Evolutionary conservation across 2,888 invertebrate species (phyloP).

Genomic region (Drosophila siamana): DNA sequence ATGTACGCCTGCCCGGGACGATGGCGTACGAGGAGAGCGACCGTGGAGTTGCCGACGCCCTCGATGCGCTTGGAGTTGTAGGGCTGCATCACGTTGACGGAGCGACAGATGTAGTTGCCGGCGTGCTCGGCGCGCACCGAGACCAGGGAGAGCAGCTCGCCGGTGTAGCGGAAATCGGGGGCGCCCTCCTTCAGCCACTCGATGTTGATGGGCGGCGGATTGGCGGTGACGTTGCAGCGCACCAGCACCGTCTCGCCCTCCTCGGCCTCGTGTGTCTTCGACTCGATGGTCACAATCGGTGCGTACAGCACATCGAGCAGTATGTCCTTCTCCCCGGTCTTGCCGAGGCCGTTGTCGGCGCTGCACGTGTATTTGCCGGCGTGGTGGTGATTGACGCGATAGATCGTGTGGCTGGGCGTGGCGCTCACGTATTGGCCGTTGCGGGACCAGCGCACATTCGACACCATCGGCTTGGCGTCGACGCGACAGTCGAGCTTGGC

Average conservation of each 20-base stretch:
- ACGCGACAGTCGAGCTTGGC: constrained; percentile 95
- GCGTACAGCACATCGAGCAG: constrained; percentile 93
- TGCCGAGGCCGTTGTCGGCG: constrained; percentile 94
- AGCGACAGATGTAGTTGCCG: constrained; percentile 95
- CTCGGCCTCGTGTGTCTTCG: constrained; percentile 92
- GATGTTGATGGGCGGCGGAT: constrained; percentile 92
- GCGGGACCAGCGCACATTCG: constrained; percentile 93
- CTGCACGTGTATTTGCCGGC: constrained; percentile 95
- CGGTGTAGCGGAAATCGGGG: constrained; percentile 92
- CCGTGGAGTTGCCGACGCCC: constrained; percentile 92
- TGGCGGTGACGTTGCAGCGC: constrained; percentile 94
- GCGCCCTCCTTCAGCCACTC: constrained; percentile 96
- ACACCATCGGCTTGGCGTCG: constrained; percentile 95
- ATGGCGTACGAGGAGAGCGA: constrained; percentile 94
- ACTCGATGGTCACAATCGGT: constrained; percentile 92
- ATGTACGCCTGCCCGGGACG: constrained; percentile 94
- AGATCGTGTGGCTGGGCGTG: constrained; percentile 91
- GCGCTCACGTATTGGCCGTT: constrained; percentile 94
- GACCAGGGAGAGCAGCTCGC: constrained; percentile 90
- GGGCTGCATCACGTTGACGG: constrained; percentile 93
- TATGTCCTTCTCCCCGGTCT: constrained; percentile 92
- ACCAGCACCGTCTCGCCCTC: constrained; percentile 94
- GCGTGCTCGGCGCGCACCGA: constrained; percentile 94
- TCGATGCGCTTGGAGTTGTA: constrained; percentile 89
- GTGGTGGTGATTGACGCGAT: constrained; percentile 92